Base-by-base conservation (phyloP, 2,113 vertebrate genomes). In the Brachyhypopomus gauderio region DNA sequence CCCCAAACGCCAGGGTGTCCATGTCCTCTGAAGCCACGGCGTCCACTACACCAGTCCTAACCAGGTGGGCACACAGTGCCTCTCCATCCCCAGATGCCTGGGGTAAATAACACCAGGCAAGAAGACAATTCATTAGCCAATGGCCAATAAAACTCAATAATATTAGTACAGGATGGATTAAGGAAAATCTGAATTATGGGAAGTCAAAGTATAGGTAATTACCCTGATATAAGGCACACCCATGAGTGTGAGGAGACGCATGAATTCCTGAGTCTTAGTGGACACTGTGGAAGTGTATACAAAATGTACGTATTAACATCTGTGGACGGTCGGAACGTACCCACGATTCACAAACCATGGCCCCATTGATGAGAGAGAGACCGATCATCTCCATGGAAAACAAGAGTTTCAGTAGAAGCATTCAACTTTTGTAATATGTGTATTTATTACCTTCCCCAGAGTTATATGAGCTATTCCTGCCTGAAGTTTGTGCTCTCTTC, bases 11-110 rank as follows among this genome's bases (percentile, higher is more conserved):
- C 84, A 96, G 83, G 0, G 94, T 93, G 86, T 96, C 95, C 94
- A 95, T 94, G 86, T 96, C 95, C 83, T 96, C 95, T 1, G 95
- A 95, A 0, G 94, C 93, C 45, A 93, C 93, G 1, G 92, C 93
- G 2, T 93, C 84, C 56, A 89, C 95, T 34, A 55, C 83, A 5
- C 92, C 91, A 0, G 71, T 52, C 55, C 77, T 91, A 72, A 92
- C 93, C 85, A 96, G 87, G 45, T 83, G 81, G 0, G 95, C 94
- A 5, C 95, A 96, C 6, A 90, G 84, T 0, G 93, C 94, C 78
- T 95, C 95, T 5, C 92, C 95, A 4, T 96, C 95, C 20, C 89
- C 88, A 1, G 93, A 91, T 72, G 95, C 95, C 95, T 96, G 82
- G 11, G 34, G 16, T 62, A 67, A 23, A 48, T 0, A 59, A 17